Conservation (phyloP, 2,888 invertebrate genomes). For the Aspidiotus destructor region DNA sequence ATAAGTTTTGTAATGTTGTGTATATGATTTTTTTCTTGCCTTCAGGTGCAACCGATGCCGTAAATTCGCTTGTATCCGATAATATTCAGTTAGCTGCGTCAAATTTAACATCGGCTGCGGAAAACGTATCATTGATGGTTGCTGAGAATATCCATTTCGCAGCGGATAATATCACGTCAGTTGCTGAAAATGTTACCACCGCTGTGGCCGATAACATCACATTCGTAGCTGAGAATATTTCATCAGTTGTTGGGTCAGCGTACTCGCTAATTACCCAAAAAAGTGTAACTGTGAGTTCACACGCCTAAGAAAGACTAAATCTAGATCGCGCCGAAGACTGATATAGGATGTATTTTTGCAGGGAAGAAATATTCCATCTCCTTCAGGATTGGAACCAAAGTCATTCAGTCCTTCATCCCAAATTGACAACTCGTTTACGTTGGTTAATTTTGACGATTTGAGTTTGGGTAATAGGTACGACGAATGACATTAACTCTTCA, state of each 20-base stretch:
- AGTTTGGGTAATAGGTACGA: constrained; percentile 26
- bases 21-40: neutral
- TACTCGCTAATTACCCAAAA: constrained; percentile 44
- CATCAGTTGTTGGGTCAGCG: constrained; percentile 43
- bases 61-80: constrained; percentile 46
- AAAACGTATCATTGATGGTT: constrained; percentile 47
- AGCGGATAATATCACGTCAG: constrained; percentile 32
- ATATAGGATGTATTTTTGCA: neutral
- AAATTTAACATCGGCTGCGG: constrained; percentile 42
- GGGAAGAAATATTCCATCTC: constrained; percentile 15
- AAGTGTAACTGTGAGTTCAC: neutral
- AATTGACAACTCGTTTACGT: constrained; percentile 18
- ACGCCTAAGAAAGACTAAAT: too few species aligned
- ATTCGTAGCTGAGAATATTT: constrained; percentile 41
- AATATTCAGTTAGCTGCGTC: constrained; percentile 43
- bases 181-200: constrained; percentile 33
- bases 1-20: neutral
- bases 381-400: constrained; percentile 19
- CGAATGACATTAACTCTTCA: neutral
- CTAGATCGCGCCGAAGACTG: too few species aligned
- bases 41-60: constrained; percentile 35
- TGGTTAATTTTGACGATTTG: constrained; percentile 28
- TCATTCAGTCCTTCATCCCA: neutral
- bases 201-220: constrained; percentile 43
- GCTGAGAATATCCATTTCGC: constrained; percentile 36